These are phyloP conservation scores for Neodiprion fabricii DNA, from an alignment of 1,140 invertebrate species.

Conservation along the genomic window DNA sequence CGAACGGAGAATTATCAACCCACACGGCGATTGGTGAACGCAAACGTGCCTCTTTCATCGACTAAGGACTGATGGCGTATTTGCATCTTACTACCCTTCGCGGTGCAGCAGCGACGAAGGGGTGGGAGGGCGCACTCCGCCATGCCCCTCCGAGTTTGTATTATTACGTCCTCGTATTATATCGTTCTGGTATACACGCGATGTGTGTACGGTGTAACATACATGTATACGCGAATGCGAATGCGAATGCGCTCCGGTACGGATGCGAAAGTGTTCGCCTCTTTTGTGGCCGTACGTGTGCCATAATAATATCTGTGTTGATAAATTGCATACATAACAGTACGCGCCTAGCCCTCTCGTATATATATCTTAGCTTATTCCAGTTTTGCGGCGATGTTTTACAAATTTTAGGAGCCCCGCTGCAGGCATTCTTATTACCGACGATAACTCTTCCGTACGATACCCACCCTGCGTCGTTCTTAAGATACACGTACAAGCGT, in stretches of 20 bases:
- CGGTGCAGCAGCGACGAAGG: not conserved
- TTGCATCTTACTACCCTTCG: not conserved
- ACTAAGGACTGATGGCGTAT: not conserved
- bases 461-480: not conserved
- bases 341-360: not conserved
- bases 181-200: not conserved
- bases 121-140: not conserved
- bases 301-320: conserved; percentile 7
- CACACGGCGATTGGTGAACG: not conserved
- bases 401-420: not conserved
- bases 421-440: not conserved
- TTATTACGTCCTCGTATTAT: not conserved
- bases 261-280: not conserved
- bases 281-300: not conserved
- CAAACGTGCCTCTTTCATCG: not conserved
- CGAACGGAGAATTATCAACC: not conserved
- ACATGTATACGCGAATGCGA: too few species aligned
- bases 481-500: too few species aligned
- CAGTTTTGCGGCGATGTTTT: conserved; percentile 5
- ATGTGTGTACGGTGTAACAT: too few species aligned
- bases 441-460: not conserved
- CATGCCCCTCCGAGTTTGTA: not conserved
- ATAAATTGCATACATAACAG: conserved; percentile 5
- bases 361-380: not conserved
- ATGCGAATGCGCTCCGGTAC: not conserved